These are phyloP conservation scores for Myoxocephalus aenaeus DNA, from an alignment of 2,797 vertebrate genomes.

Conservation along the genomic window DNA sequence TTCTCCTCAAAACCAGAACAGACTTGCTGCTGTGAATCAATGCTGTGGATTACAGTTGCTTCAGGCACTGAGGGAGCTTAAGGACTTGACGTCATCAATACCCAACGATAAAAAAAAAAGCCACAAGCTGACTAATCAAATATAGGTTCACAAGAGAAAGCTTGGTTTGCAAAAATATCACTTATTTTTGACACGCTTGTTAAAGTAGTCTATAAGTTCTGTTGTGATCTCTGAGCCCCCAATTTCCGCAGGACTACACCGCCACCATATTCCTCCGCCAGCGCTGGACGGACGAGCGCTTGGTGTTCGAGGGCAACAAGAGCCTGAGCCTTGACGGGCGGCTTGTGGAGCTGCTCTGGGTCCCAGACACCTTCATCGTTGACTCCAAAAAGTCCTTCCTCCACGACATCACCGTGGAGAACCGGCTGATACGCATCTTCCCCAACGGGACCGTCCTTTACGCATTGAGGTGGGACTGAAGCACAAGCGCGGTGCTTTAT, in stretches of 20 bases:
- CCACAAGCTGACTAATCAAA: slow-evolving; percentile 38
- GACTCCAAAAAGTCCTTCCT: slow-evolving; percentile 96
- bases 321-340: slow-evolving; percentile 92
- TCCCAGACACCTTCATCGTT: slow-evolving; percentile 93
- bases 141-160: not conserved
- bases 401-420: slow-evolving; percentile 94
- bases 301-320: slow-evolving; percentile 93
- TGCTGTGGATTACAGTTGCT: slow-evolving; percentile 46
- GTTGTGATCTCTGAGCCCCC: slow-evolving; percentile 36
- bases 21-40: slow-evolving; percentile 52
- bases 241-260: slow-evolving; percentile 89
- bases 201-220: slow-evolving; percentile 7
- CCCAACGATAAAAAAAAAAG: slow-evolving; percentile 31
- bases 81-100: slow-evolving; percentile 47
- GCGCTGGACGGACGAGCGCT: slow-evolving; percentile 91
- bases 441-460: slow-evolving; percentile 94
- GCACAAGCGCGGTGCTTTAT: slow-evolving; percentile 1
- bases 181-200: slow-evolving; percentile 27
- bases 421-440: slow-evolving; percentile 93
- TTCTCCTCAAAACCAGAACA: slow-evolving; percentile 22
- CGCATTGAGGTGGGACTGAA: slow-evolving; percentile 85
- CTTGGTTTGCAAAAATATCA: slow-evolving; percentile 36
- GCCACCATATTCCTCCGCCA: slow-evolving; percentile 94
- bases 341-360: slow-evolving; percentile 94
- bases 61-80: slow-evolving; percentile 23